These are phyloP conservation scores for Nylanderia fulva DNA, from an alignment of 1,140 invertebrate genomes.

Conservation along the genomic window DNA sequence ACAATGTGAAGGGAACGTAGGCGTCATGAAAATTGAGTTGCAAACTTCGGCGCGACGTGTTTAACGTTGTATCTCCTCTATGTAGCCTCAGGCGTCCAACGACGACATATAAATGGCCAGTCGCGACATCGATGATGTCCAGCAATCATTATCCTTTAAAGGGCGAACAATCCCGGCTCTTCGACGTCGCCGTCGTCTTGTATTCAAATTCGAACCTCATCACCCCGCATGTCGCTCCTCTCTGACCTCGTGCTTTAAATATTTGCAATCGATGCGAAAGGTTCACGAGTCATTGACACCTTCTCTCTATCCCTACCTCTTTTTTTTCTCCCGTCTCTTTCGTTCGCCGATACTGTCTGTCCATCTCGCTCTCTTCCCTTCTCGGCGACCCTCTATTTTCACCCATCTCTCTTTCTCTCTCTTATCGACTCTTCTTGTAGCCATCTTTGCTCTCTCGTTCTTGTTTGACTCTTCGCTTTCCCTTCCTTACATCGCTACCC, in stretches of 20 bases:
- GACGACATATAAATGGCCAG: neutral
- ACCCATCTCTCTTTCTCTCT: neutral
- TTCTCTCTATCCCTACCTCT: constrained; percentile 51
- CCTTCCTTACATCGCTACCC: neutral
- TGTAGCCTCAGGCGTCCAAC: neutral
- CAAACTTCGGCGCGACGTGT: constrained; percentile 26
- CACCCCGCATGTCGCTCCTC: constrained; percentile 49
- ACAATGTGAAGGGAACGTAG: constrained; percentile 24
- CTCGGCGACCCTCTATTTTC: constrained; percentile 17
- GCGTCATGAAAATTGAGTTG: constrained; percentile 42
- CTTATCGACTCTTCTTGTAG: constrained; percentile 7
- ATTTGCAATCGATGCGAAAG: constrained; percentile 82
- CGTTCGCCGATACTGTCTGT: constrained; percentile 5
- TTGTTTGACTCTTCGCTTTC: neutral
- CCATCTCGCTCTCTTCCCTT: neutral
- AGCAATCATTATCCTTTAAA: neutral
- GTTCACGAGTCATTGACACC: constrained; percentile 82
- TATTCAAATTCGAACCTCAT: constrained; percentile 10
- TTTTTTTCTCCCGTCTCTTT: constrained; percentile 52
- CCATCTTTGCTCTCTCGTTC: neutral
- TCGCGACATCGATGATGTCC: neutral
- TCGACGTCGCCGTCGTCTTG: constrained; percentile 32
- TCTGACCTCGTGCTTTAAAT: constrained; percentile 81
- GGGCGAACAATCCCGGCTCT: constrained; percentile 15
- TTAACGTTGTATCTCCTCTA: constrained; percentile 2